Percentiles rank a stretch among this genome's conserved stretches.
These are phyloP conservation scores for Neomonachus schauinslandi DNA, from an alignment of 2,113 vertebrate species.

Conservation along the genomic window DNA sequence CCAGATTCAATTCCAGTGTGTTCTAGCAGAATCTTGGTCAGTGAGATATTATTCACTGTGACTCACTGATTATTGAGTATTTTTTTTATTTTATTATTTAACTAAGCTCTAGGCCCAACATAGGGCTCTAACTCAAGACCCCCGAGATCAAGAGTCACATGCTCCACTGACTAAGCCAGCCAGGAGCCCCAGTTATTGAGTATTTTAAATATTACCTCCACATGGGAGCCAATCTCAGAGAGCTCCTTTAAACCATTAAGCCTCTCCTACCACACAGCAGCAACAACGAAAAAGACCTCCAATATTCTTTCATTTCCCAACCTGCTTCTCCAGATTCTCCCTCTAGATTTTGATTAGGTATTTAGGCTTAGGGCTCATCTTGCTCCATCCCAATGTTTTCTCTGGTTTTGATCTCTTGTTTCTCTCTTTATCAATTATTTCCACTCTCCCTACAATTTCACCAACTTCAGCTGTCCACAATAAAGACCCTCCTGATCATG, in stretches of 20 bases:
- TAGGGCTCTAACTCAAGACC: neutral
- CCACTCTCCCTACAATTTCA: slow-evolving; percentile 30
- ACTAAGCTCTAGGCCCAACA: neutral
- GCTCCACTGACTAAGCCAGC: neutral
- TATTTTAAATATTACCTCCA: slow-evolving; percentile 4
- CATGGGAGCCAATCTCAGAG: neutral
- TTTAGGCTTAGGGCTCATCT: neutral
- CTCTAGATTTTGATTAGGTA: slow-evolving; percentile 17
- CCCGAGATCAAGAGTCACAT: neutral
- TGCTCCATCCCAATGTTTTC: neutral
- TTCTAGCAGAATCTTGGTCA: neutral
- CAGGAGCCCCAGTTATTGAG: neutral
- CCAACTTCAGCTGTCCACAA: neutral
- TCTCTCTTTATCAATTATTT: neutral
- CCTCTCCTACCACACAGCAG: neutral
- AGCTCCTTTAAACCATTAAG: slow-evolving; percentile 9
- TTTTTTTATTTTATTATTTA: neutral
- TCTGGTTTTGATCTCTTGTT: slow-evolving; percentile 35
- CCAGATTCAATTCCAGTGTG: neutral
- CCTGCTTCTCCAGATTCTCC: neutral
- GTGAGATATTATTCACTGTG: neutral
- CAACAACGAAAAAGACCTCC: neutral
- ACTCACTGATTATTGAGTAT: neutral
- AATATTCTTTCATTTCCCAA: neutral
- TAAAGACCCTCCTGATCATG: neutral